phyloP scores from a whole-genome alignment of 2,888 invertebrate genomes.

The Acleris sparsana region DNA sequence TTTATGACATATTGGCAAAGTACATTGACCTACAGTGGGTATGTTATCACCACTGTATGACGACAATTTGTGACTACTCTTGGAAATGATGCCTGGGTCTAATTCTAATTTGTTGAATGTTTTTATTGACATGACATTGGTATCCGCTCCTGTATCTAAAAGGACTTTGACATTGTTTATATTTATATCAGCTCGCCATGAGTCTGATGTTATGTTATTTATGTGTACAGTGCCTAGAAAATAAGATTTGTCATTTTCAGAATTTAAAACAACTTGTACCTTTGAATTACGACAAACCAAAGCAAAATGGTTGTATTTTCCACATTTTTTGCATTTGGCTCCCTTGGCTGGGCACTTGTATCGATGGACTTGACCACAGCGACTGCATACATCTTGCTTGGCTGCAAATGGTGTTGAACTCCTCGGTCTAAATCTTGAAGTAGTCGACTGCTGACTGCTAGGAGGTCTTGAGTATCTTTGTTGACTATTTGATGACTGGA shows the following conservation, averaged over 20 bases:
- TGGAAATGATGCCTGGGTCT: not conserved
- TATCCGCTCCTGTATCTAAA: slow-evolving; percentile 18
- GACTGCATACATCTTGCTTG: not conserved
- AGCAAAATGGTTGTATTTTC: too few relatives aligned
- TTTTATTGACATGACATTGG: slow-evolving; percentile 3
- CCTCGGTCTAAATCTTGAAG: not conserved
- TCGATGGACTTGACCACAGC: not conserved
- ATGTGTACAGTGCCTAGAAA: not conserved
- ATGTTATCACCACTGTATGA: slow-evolving; percentile 9
- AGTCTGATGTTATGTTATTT: not conserved
- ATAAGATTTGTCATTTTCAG: not conserved
- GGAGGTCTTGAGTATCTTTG: too few relatives aligned
- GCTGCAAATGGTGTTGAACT: not conserved
- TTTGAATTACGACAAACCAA: not conserved
- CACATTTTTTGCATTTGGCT: not conserved
- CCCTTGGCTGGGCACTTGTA: not conserved
- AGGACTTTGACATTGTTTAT: slow-evolving; percentile 5
- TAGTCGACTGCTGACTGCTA: too few relatives aligned
- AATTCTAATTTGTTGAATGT: slow-evolving; percentile 7
- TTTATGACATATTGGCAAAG: slow-evolving; percentile 1
- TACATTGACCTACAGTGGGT: slow-evolving; percentile 12
- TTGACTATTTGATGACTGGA: too few relatives aligned
- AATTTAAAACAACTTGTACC: not conserved
- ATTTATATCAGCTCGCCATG: not conserved
- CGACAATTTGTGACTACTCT: slow-evolving; percentile 6